Percentiles rank a stretch among this genome's conserved stretches.
Conservation (phyloP, 2,113 vertebrate species). For the Columba livia region DNA sequence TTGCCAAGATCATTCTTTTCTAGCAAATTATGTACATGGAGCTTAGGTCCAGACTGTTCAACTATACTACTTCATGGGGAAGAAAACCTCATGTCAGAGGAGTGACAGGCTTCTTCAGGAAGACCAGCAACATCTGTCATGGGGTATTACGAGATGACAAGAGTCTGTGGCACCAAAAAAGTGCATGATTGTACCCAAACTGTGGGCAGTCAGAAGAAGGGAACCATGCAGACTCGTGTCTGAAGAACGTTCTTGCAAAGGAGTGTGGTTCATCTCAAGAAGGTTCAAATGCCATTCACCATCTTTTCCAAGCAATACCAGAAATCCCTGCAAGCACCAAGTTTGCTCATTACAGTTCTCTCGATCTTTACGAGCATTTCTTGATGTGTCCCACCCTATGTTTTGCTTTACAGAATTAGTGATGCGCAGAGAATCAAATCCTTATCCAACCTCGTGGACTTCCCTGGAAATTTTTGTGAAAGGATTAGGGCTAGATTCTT, state of each 20-base stretch:
- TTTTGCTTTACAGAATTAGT: background rate
- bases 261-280: too few species aligned
- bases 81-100: background rate
- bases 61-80: background rate
- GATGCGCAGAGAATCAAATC: background rate
- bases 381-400: background rate
- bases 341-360: background rate
- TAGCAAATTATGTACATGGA: background rate
- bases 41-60: background rate
- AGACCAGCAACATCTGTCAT: background rate
- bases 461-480: background rate
- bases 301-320: background rate
- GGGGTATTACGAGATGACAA: fast-evolving
- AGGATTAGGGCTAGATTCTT: background rate
- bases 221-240: fast-evolving
- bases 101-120: background rate
- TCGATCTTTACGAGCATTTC: fast-evolving
- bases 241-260: background rate
- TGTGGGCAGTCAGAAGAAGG: background rate
- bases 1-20: background rate
- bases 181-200: fast-evolving
- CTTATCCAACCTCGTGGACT: background rate
- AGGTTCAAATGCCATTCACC: background rate
- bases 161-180: background rate
- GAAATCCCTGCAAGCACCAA: background rate